phyloP scores from a whole-genome alignment of 2,797 vertebrate species.

The Gymnoscopelus braueri region DNA sequence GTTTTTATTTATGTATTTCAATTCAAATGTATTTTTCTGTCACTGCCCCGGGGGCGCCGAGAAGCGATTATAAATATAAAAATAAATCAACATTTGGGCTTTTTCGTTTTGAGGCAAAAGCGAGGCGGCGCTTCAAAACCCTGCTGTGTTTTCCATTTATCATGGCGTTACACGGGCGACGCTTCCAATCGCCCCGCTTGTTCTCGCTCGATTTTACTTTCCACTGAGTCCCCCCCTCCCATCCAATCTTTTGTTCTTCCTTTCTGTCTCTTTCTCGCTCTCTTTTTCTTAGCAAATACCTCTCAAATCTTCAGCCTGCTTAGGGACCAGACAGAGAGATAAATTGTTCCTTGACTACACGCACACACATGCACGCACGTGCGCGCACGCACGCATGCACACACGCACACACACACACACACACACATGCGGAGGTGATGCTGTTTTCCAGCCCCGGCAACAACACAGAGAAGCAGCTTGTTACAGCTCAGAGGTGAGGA shows the following conservation, averaged over 20 bases:
- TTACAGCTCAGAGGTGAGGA: neutral
- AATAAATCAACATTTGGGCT: too few relatives aligned
- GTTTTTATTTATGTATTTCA: too few relatives aligned
- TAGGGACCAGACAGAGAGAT: neutral
- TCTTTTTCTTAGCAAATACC: neutral
- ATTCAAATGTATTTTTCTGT: too few relatives aligned
- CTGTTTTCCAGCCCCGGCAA: neutral
- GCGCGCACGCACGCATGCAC: neutral
- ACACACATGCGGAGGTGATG: neutral
- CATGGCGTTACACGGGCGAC: too few relatives aligned
- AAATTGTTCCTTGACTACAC: conserved; percentile 2
- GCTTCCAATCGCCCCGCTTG: too few relatives aligned
- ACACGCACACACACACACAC: neutral
- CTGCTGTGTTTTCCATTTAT: too few relatives aligned
- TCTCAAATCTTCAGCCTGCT: conserved; percentile 2
- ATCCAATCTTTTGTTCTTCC: neutral
- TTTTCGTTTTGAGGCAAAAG: too few relatives aligned
- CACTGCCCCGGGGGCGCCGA: too few relatives aligned
- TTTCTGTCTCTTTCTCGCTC: neutral
- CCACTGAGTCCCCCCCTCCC: neutral
- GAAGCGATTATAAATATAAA: too few relatives aligned
- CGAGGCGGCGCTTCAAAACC: too few relatives aligned
- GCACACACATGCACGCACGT: neutral
- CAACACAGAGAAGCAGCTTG: conserved; percentile 1
- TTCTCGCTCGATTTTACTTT: neutral